phyloP scores from a whole-genome alignment of 2,888 invertebrate species.

The Cheilosia scutellata region DNA sequence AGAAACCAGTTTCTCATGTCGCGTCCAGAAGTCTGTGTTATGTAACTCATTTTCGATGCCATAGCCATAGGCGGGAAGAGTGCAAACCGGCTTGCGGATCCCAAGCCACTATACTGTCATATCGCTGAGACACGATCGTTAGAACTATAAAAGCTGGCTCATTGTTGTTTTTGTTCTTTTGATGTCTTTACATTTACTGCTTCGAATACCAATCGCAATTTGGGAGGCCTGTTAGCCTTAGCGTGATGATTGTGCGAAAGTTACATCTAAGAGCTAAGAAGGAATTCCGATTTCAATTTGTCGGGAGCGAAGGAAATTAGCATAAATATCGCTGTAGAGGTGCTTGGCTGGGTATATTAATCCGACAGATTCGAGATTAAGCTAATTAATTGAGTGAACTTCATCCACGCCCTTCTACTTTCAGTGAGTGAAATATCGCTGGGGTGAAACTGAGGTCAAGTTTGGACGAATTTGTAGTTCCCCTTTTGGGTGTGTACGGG shows the following conservation, averaged over 20 bases:
- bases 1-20: conserved; percentile 41
- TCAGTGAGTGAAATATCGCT: neutral
- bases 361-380: conserved; percentile 61
- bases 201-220: neutral
- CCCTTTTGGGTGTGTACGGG: neutral
- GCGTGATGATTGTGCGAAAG: conserved; percentile 8
- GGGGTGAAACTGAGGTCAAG: conserved; percentile 56
- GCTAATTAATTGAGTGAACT: conserved; percentile 65
- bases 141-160: conserved; percentile 29
- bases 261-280: neutral
- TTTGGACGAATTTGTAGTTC: conserved; percentile 17
- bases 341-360: conserved; percentile 57
- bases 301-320: conserved; percentile 54
- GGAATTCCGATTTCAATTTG: conserved; percentile 53
- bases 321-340: conserved; percentile 41
- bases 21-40: conserved; percentile 45
- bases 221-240: conserved; percentile 1
- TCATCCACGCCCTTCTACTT: conserved; percentile 57
- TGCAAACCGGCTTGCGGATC: conserved; percentile 48
- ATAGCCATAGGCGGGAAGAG: neutral
- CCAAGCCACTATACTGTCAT: conserved; percentile 34
- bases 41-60: conserved; percentile 52
- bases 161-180: conserved; percentile 11
- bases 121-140: conserved; percentile 45
- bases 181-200: neutral